These are phyloP conservation scores for Pangasius djambal DNA, from an alignment of 2,797 vertebrate species.

Conservation along the genomic window DNA sequence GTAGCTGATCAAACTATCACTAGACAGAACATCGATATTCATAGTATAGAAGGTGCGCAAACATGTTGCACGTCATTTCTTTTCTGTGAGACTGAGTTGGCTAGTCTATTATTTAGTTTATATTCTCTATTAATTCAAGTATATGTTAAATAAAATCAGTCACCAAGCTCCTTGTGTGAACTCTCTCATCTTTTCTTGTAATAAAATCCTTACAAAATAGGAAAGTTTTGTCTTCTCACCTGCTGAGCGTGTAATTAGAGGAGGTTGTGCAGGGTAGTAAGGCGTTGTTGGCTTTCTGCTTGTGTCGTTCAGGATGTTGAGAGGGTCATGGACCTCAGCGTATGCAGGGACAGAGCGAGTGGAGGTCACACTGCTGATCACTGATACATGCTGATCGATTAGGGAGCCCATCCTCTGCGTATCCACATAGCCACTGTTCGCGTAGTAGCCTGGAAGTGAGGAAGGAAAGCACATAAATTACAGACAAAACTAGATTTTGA, in stretches of 20 bases:
- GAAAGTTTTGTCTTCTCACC: conserved; percentile 62
- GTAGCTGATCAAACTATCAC: neutral
- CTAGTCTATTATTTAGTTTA: neutral
- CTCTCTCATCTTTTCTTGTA: neutral
- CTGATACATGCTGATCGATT: conserved; percentile 96
- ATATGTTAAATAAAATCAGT: neutral
- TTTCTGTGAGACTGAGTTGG: neutral
- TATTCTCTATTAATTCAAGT: neutral
- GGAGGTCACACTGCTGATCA: conserved; percentile 92
- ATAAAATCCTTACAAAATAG: neutral
- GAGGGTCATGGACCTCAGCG: conserved; percentile 89
- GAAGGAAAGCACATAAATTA: neutral
- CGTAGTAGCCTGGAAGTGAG: conserved; percentile 84
- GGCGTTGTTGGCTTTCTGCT: conserved; percentile 78
- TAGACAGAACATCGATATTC: neutral
- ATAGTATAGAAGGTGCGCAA: neutral
- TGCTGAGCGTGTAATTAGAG: conserved; percentile 72
- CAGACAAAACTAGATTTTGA: neutral
- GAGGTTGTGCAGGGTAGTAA: conserved; percentile 81
- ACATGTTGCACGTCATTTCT: neutral
- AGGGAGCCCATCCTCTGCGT: conserved; percentile 85
- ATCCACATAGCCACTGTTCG: conserved; percentile 83
- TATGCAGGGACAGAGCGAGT: conserved; percentile 81
- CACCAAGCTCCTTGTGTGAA: neutral
- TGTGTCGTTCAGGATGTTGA: conserved; percentile 90